phyloP scores from a whole-genome alignment of 2,888 invertebrate species.

The Scrobipalpa atriplicella region DNA sequence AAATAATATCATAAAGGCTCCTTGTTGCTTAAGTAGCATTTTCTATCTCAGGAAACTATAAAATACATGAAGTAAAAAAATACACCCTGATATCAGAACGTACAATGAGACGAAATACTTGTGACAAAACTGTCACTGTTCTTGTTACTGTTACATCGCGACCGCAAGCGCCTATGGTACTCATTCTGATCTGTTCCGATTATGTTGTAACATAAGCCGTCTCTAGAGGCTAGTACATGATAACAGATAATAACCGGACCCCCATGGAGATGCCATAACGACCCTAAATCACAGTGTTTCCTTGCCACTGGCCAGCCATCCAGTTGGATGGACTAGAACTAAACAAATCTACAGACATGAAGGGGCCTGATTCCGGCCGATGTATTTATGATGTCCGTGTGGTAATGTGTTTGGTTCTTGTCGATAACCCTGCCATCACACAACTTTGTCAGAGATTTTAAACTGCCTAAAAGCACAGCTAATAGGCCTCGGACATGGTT shows the following conservation, averaged over 20 bases:
- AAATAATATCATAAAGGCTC: too few species aligned
- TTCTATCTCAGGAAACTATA: too few species aligned
- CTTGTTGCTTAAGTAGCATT: too few species aligned
- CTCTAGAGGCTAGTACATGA: conserved; percentile 14
- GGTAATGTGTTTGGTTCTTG: not conserved
- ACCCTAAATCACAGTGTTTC: conserved; percentile 32
- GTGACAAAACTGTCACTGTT: not conserved
- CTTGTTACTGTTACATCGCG: not conserved
- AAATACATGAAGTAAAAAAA: too few species aligned
- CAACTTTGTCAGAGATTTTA: too few species aligned
- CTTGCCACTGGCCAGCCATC: conserved; percentile 29
- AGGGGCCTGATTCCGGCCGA: not conserved
- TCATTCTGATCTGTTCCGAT: conserved; percentile 8
- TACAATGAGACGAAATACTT: too few species aligned
- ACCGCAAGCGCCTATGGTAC: not conserved
- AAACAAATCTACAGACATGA: conserved; percentile 25
- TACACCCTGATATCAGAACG: too few species aligned
- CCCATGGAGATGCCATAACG: conserved; percentile 32
- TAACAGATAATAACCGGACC: conserved; percentile 28
- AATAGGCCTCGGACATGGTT: too few species aligned
- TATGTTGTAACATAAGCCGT: conserved; percentile 3
- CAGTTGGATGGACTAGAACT: conserved; percentile 22
- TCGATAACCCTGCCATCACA: too few species aligned
- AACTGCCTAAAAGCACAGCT: too few species aligned
- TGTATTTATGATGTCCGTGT: not conserved